Evolutionary conservation across 2,113 vertebrate genomes (phyloP).

Genomic region (Urocynchramus pylzowi): DNA sequence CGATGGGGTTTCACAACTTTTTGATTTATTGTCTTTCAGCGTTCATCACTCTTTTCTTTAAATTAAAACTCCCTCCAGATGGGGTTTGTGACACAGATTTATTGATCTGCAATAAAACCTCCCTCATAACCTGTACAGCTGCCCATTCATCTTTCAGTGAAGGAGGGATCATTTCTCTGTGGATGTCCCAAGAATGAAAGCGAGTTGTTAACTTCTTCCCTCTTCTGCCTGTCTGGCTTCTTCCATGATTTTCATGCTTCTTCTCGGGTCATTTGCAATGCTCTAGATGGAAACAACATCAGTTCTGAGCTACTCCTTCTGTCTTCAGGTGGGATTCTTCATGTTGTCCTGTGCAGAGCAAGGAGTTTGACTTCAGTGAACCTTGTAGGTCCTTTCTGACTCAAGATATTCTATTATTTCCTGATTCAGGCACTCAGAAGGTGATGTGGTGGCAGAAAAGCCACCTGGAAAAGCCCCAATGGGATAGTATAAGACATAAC

Average conservation of each 20-base stretch:
- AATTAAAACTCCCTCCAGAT: conserved; percentile 84
- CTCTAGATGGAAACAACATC: not conserved
- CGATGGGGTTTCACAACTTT: conserved; percentile 69
- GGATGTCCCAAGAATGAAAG: conserved; percentile 73
- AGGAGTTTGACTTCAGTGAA: not conserved
- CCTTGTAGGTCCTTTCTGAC: not conserved
- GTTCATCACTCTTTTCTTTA: conserved; percentile 79
- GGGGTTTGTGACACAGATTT: conserved; percentile 81
- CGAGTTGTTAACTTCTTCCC: conserved; percentile 47
- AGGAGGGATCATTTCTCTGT: conserved; percentile 73
- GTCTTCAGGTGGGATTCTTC: not conserved
- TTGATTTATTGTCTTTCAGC: conserved; percentile 75
- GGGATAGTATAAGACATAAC: not conserved
- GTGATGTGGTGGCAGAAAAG: not conserved
- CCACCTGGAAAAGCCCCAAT: not conserved
- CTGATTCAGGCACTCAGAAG: not conserved
- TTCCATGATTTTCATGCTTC: not conserved
- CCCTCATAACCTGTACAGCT: conserved; percentile 79
- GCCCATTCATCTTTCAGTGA: conserved; percentile 74
- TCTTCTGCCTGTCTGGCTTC: conserved; percentile 12
- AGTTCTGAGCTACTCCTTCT: not conserved
- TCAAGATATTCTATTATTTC: not conserved
- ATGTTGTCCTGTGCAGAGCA: not conserved
- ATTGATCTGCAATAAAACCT: conserved; percentile 82
- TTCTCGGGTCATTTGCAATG: not conserved